Evolutionary conservation across 2,797 vertebrate species (phyloP).

Genomic region (Enteromius treurensis): DNA sequence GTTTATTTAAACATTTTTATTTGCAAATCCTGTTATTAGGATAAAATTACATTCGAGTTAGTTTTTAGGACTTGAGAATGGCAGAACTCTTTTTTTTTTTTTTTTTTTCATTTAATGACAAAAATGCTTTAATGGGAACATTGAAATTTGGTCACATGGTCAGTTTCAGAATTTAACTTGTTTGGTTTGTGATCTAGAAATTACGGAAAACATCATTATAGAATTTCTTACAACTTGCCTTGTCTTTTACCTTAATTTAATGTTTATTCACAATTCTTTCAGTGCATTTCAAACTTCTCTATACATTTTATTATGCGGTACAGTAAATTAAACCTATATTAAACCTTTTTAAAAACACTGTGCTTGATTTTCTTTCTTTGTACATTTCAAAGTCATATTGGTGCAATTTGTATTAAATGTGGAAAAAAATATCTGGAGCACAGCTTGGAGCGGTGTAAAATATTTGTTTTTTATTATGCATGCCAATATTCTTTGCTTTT

Average conservation of each 20-base stretch:
- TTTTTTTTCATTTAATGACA: not conserved
- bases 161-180: not conserved
- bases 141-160: not conserved
- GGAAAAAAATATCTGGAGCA: not conserved
- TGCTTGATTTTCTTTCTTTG: no score
- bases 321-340: not conserved
- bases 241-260: not conserved
- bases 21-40: not conserved
- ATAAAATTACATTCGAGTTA: not conserved
- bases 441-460: not conserved
- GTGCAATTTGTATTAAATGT: not conserved
- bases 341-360: not conserved
- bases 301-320: not conserved
- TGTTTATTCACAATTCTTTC: not conserved
- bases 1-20: no score
- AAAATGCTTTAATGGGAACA: not conserved
- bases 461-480: not conserved
- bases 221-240: not conserved
- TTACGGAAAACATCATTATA: not conserved
- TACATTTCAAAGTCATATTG: not conserved
- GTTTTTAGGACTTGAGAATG: not conserved
- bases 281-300: not conserved
- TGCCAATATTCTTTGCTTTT: not conserved
- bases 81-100: not conserved
- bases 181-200: not conserved